A percentile compares a stretch with the other conserved stretches of the same genome.
phyloP scores from a whole-genome alignment of 1,140 invertebrate species.

The Cydia fagiglandana region DNA sequence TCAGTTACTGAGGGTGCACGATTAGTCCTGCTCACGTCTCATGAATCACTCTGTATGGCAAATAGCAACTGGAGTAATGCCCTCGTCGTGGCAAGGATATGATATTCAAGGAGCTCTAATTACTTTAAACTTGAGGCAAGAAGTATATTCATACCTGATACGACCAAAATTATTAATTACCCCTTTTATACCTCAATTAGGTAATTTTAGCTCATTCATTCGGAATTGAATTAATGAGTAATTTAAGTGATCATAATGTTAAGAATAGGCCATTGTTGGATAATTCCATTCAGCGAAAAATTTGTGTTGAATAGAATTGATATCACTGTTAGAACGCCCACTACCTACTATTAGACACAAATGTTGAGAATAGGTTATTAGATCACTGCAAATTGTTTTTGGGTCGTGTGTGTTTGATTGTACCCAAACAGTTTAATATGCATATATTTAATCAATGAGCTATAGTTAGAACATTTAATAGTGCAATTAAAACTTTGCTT shows the following conservation, averaged over 20 bases:
- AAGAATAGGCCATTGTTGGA: background rate
- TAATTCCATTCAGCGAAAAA: slow-evolving; percentile 9
- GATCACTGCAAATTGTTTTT: background rate
- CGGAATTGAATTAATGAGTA: background rate
- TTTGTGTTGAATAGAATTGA: slow-evolving; percentile 17
- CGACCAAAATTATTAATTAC: background rate
- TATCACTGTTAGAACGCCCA: background rate
- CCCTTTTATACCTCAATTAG: background rate
- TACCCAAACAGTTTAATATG: no score
- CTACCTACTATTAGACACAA: background rate
- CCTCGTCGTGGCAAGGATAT: background rate
- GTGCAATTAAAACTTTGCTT: no score
- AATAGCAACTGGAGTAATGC: background rate
- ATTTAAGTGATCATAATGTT: background rate
- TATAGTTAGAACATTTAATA: no score
- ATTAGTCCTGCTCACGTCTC: no score
- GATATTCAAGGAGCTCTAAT: slow-evolving; percentile 3
- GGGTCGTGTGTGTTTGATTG: no score
- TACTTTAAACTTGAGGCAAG: background rate
- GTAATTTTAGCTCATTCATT: slow-evolving; percentile 1
- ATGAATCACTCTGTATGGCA: no score
- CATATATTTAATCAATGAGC: no score
- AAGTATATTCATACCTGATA: background rate
- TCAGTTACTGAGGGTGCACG: no score
- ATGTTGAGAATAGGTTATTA: background rate